Evolutionary conservation across 2,113 vertebrate species (phyloP).

Genomic region (Spizaetus ornatus): DNA sequence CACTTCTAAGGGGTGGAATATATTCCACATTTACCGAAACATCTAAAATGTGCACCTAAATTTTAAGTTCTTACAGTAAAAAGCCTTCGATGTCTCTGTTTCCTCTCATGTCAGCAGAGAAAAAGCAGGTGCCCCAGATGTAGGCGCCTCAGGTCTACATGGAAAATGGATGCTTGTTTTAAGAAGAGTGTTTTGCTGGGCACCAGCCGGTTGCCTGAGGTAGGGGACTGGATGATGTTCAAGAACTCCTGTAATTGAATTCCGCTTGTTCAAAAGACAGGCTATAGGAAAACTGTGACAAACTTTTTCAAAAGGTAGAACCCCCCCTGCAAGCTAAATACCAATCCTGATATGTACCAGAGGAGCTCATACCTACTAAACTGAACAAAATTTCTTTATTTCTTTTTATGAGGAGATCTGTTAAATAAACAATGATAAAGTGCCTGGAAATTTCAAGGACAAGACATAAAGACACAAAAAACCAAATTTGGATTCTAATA

Average conservation of each 20-base stretch:
- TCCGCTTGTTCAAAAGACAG: not conserved
- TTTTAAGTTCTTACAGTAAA: not conserved
- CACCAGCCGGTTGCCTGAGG: not conserved
- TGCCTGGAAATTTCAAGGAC: not conserved
- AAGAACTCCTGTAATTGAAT: conserved; percentile 2
- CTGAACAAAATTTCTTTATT: not conserved
- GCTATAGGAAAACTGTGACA: not conserved
- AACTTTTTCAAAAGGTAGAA: not conserved
- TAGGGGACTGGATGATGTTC: not conserved
- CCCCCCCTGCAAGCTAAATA: not conserved
- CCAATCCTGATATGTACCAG: not conserved
- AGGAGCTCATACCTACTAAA: not conserved
- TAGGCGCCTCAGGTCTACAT: not conserved
- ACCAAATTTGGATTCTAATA: not conserved
- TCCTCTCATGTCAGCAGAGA: not conserved
- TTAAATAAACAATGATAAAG: not conserved
- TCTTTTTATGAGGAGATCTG: not conserved
- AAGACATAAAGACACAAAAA: not conserved
- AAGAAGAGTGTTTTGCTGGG: not conserved
- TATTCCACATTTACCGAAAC: not conserved
- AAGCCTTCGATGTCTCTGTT: not conserved
- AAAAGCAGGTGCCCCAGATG: not conserved
- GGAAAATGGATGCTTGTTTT: not conserved
- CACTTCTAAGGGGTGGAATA: not conserved
- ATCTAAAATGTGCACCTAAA: not conserved